Conservation (phyloP, 2,797 vertebrate species). For the Loriculus beryllinus region DNA sequence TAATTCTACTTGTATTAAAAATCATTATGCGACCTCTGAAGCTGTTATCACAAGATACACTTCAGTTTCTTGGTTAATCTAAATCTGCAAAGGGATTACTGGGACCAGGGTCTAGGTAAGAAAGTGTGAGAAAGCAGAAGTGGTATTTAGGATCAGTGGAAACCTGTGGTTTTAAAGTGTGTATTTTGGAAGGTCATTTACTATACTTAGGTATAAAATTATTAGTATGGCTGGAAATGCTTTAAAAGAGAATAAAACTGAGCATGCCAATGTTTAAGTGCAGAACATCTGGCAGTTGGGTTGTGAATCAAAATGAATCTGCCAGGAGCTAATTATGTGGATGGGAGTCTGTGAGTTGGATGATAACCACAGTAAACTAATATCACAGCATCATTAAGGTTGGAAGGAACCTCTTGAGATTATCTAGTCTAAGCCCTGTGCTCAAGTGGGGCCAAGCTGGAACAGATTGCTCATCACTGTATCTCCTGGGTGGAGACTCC, state of each 20-base stretch:
- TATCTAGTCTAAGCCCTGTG: not conserved
- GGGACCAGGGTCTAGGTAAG: not conserved
- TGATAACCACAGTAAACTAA: not conserved
- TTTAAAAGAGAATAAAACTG: not conserved
- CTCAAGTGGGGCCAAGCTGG: not conserved
- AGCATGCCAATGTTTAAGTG: not conserved
- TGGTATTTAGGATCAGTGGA: not conserved
- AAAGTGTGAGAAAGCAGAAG: not conserved
- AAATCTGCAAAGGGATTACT: not conserved
- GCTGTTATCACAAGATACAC: not conserved
- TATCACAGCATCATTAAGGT: not conserved
- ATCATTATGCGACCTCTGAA: not conserved
- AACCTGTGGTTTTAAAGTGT: not conserved
- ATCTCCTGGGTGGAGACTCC: not conserved
- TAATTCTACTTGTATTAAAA: not conserved
- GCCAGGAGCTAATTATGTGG: not conserved
- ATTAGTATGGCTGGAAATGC: not conserved
- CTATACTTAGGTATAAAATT: not conserved
- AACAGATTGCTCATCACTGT: not conserved
- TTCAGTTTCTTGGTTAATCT: not conserved
- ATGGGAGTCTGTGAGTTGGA: not conserved
- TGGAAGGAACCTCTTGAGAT: not conserved
- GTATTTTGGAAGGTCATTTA: not conserved
- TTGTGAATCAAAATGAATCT: not conserved
- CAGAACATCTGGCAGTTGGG: not conserved